Conservation (phyloP, 2,888 invertebrate genomes). For the Xanthia togata region DNA sequence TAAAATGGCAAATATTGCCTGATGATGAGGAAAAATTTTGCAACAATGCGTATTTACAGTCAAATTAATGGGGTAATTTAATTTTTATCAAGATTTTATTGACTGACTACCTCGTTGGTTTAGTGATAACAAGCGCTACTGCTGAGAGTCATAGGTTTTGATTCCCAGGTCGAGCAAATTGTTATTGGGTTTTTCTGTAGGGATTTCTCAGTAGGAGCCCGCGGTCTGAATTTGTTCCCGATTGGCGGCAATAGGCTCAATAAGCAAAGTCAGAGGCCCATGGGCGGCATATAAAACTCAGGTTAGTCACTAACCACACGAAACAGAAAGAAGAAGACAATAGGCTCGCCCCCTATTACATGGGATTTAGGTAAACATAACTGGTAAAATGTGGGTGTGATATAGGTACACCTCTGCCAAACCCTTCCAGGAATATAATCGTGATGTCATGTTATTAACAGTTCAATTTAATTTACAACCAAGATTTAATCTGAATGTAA, state of each 20-base stretch:
- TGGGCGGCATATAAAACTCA: no score
- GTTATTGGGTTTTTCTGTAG: background rate
- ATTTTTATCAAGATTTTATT: background rate
- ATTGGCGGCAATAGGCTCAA: background rate
- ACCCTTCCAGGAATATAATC: background rate
- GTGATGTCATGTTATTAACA: background rate
- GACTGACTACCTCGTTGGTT: background rate
- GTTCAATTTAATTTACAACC: background rate
- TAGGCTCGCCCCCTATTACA: no score
- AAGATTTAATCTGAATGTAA: background rate
- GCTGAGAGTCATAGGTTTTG: background rate
- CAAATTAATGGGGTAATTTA: background rate
- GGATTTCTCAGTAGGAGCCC: background rate
- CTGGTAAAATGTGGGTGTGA: background rate
- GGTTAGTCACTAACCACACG: no score
- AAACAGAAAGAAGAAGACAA: no score
- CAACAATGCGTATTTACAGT: no score
- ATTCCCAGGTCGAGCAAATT: background rate
- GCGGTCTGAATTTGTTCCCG: background rate
- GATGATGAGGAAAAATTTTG: no score
- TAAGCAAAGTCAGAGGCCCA: no score
- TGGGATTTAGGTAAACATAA: background rate
- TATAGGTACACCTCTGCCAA: background rate
- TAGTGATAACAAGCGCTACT: background rate
- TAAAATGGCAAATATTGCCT: background rate